Base-by-base conservation (phyloP, 2,797 vertebrate species). In the Sebastes dallii region DNA sequence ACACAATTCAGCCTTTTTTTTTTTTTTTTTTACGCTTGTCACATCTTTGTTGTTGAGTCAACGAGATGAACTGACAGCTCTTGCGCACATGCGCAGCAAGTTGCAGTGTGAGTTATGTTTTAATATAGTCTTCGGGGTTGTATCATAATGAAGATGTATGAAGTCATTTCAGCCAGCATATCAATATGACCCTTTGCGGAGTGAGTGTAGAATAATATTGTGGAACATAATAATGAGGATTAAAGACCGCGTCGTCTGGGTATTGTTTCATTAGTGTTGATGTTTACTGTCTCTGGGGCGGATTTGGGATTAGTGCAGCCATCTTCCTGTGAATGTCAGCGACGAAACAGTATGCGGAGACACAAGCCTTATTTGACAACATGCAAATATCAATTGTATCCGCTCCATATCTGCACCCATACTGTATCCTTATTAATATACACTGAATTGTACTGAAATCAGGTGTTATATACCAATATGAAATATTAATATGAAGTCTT, bases 241-340 rank as follows among this genome's bases (percentile, higher is more conserved):
- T 85, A 71, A 80, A 77, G 39, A 13, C 3, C 3, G 7, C 55
- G 68, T 65, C 27, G 9, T 80, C 27, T 76, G 77, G 66, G 20
- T 85, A 80, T 81, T 82, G 72, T 89, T 90, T 82, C 68, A 89
- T 91, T 84, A 83, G 62, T 80, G 80, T 39, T 76, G 66, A 65
- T 82, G 82, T 84, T 75, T 59, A 10, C 66, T 36, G 66, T 89
- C 77, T 86, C 74, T 54, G 16, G 62, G 66, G 64, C 9, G 22
- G 85, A 87, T 85, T 82, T 77, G n/a, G 50, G 79, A 86, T 84
- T 81, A 84, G 73, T 65, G 72, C 78, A 78, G 56, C 69, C 66
- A 62, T 78, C 64, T 78, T 77, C 42, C 62, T 27, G 52, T 81
- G 75, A 85, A 81, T 77, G 70, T 81, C 74, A 68, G 46, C 11